Percentiles rank a stretch among this genome's conserved stretches.
These are phyloP conservation scores for Geopemphigus sp. DNA, from an alignment of 1,140 invertebrate genomes.

Conservation along the genomic window DNA sequence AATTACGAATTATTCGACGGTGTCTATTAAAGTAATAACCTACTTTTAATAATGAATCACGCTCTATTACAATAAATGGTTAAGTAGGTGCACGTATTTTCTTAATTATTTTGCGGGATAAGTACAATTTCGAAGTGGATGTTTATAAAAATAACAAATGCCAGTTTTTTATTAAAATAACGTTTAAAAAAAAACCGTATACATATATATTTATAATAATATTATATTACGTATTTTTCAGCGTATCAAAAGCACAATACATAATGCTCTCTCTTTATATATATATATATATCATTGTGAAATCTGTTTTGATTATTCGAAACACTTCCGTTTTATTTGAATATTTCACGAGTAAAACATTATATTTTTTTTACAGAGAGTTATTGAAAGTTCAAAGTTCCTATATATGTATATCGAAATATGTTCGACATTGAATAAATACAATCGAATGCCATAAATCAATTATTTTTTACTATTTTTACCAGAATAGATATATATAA, in stretches of 20 bases:
- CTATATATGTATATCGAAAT: neutral
- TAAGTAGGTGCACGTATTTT: neutral
- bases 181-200: neutral
- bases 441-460: constrained; percentile 7
- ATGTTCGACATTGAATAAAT: neutral
- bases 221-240: neutral
- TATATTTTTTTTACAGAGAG: neutral
- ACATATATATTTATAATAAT: neutral
- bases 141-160: no score
- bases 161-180: no score
- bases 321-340: neutral
- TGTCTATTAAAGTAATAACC: neutral
- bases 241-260: neutral
- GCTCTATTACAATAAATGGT: neutral
- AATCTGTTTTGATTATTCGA: neutral
- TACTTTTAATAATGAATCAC: constrained; percentile 10
- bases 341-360: neutral
- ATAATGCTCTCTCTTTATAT: no score
- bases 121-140: neutral
- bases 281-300: neutral
- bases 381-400: neutral
- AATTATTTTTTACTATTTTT: constrained; percentile 3
- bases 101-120: neutral
- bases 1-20: neutral
- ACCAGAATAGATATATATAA: neutral